These are phyloP conservation scores for Chironomus striatipennis DNA, from an alignment of 1,140 invertebrate species.

Conservation along the genomic window DNA sequence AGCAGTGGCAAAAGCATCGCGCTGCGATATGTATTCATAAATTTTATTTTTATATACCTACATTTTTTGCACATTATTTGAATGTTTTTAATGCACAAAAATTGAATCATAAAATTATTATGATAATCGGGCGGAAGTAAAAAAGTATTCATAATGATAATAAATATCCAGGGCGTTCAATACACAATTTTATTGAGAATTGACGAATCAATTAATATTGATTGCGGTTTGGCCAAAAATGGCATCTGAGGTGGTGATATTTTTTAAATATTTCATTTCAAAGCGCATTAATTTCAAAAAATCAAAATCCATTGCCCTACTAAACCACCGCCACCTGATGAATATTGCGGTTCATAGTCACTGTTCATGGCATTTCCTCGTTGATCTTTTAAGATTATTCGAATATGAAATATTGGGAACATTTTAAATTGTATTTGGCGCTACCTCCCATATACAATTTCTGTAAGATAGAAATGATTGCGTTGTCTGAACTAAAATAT, in stretches of 20 bases:
- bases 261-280: background rate
- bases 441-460: background rate
- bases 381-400: background rate
- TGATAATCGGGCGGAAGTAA: background rate
- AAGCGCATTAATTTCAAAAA: too few relatives aligned
- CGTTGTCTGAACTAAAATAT: conserved; percentile 13
- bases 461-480: background rate
- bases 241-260: background rate
- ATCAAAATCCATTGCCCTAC: too few relatives aligned
- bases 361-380: conserved; percentile 9
- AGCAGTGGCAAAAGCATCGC: background rate
- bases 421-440: background rate
- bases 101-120: conserved; percentile 15
- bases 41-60: background rate
- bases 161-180: too few relatives aligned
- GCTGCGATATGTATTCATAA: background rate
- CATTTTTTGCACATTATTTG: conserved; percentile 14
- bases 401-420: too few relatives aligned
- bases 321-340: conserved; percentile 2
- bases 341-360: background rate
- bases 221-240: conserved; percentile 1
- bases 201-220: background rate
- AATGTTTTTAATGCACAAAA: background rate
- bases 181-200: background rate
- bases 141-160: background rate